Percentiles rank a stretch among this genome's conserved stretches.
These are phyloP conservation scores for Molorchus minor DNA, from an alignment of 2,888 invertebrate genomes.

Conservation along the genomic window DNA sequence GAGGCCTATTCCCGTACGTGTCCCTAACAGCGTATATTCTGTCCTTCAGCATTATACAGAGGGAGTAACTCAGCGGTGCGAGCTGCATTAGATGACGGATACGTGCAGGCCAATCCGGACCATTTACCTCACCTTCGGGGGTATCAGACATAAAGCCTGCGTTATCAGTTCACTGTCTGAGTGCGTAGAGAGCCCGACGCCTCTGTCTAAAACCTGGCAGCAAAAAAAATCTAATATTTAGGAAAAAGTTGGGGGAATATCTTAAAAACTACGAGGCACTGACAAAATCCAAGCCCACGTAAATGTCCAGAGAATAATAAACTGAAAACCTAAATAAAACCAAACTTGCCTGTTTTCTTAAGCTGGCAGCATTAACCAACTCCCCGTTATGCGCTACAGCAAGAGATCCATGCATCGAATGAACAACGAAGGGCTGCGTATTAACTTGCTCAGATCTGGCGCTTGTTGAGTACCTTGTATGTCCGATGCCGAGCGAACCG, in stretches of 20 bases:
- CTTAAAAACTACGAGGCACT: no score
- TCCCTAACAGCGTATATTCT: slow-evolving; percentile 95
- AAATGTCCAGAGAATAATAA: no score
- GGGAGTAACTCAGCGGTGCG: slow-evolving; percentile 93
- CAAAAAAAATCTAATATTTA: no score
- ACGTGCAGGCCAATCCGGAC: slow-evolving; percentile 92
- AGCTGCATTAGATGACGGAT: slow-evolving; percentile 93
- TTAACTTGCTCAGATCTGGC: slow-evolving; percentile 91
- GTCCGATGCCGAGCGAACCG: slow-evolving; percentile 94
- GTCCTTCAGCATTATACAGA: slow-evolving; percentile 93
- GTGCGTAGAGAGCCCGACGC: slow-evolving; percentile 94
- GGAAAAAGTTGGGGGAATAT: no score
- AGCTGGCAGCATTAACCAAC: slow-evolving; percentile 88
- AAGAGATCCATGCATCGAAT: slow-evolving; percentile 92
- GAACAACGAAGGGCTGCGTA: slow-evolving; percentile 98
- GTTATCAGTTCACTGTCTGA: slow-evolving; percentile 98
- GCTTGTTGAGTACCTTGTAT: slow-evolving; percentile 96
- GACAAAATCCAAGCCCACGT: not conserved
- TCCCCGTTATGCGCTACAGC: slow-evolving; percentile 99
- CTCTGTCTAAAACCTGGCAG: slow-evolving; percentile 92
- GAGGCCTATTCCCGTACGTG: slow-evolving; percentile 96
- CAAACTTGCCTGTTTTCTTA: slow-evolving; percentile 84
- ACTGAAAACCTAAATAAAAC: not conserved
- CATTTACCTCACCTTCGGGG: slow-evolving; percentile 87
- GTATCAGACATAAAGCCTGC: slow-evolving; percentile 92